Evolutionary conservation across 1,140 invertebrate genomes (phyloP), one percentile per base, ranked within the genome.

Genomic region (Apolygus lucorum): DNA sequence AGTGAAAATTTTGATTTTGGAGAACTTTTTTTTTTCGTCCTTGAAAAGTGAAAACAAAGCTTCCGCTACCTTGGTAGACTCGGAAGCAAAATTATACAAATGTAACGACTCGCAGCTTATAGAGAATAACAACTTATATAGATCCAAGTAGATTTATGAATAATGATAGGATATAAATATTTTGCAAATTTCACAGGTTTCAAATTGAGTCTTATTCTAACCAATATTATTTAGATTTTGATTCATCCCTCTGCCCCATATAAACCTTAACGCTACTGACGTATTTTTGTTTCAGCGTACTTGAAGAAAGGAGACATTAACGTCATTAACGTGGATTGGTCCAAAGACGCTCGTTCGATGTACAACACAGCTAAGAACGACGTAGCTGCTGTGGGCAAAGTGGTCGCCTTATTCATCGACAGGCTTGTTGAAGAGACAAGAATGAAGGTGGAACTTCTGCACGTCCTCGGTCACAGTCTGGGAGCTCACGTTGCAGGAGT

Each of bases 401-500:
- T 52, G 13, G 49, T 74, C 1, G 69, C 70, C 13, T 8, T 22
- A 2, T 28, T 74, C 42, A 54, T 75, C n/a, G 69, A 74, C 14
- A 70, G 68, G 27, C 28, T 74, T 52, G 42, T 73, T 0, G 1
- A 22, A 8, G 24, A 25, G 17, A 70, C 54, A 26, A 26, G 62
- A 14, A 11, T 68, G 8, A 80, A 82, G 63, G 54, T 59, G 8
- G 77, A 82, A 1, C 77, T 83, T 59, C 83, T 90, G 70, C 89
- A 93, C 75, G 75, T 93, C 8, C 83, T 94, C 68, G 92, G 92
- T 0, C 92, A 93, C 79, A 93, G 90, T 72, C 79, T 95, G 2
- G 92, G 92, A 0, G 87, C 90, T 0, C 92, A 95, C 74, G 86
- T 93, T n/a, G 85, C 88, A 0, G 90, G 91, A 0, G 87, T 88